Evolutionary conservation across 1,140 invertebrate species (phyloP).

Genomic region (Leptinotarsa texana): DNA sequence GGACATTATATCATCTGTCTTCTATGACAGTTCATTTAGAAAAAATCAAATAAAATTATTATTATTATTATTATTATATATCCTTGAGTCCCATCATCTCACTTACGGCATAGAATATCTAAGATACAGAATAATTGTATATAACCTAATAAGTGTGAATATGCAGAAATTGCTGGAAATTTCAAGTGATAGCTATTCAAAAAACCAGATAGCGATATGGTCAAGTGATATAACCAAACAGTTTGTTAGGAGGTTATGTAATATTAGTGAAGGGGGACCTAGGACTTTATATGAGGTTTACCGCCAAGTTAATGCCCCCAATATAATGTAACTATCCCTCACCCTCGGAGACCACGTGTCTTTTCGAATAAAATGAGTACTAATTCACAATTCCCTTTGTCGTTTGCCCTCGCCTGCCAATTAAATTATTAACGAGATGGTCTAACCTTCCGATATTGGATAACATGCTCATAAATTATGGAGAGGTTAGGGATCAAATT

Average conservation of each 20-base stretch:
- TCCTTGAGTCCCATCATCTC: too few relatives aligned
- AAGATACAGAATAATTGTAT: too few relatives aligned
- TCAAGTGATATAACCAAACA: too few relatives aligned
- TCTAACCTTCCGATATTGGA: slow-evolving; percentile 19
- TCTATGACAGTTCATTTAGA: too few relatives aligned
- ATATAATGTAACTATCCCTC: slow-evolving; percentile 40
- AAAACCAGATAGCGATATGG: too few relatives aligned
- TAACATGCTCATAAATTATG: slow-evolving; percentile 8
- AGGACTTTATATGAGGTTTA: slow-evolving; percentile 21
- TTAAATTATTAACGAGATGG: slow-evolving; percentile 34
- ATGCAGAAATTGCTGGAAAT: too few relatives aligned
- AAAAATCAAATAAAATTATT: too few relatives aligned
- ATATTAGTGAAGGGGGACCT: background rate
- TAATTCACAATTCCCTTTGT: slow-evolving; percentile 32
- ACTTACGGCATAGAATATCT: too few relatives aligned
- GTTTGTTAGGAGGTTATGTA: slow-evolving; percentile 5
- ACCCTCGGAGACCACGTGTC: slow-evolving; percentile 30
- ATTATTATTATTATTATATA: too few relatives aligned
- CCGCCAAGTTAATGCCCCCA: slow-evolving; percentile 32
- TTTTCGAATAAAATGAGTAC: slow-evolving; percentile 36
- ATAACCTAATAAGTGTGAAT: too few relatives aligned
- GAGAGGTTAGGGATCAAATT: slow-evolving; percentile 3
- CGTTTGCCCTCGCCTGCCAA: slow-evolving; percentile 30
- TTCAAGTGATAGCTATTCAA: too few relatives aligned
- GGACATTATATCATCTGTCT: too few relatives aligned